Evolutionary conservation across 2,888 invertebrate species (phyloP).

Genomic region (Anoncus sp.): DNA sequence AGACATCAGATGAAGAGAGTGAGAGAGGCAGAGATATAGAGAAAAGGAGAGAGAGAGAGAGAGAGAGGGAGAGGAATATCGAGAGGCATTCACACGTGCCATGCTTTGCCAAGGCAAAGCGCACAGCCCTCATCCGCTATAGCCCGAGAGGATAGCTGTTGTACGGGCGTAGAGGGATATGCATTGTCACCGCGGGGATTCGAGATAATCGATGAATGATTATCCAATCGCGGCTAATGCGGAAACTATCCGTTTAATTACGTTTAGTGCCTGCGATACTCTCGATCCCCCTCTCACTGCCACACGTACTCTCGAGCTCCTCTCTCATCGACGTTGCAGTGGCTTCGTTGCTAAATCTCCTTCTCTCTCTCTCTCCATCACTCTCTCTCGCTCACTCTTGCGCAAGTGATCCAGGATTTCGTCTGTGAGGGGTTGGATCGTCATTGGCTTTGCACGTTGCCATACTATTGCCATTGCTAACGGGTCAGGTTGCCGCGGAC

Average conservation of each 20-base stretch:
- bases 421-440: constrained; percentile 50
- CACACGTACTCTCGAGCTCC: constrained; percentile 43
- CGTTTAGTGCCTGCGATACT: constrained; percentile 77
- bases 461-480: constrained; percentile 47
- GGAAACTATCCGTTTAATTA: constrained; percentile 83
- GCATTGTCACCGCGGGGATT: constrained; percentile 71
- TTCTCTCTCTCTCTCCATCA: constrained; percentile 6
- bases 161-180: constrained; percentile 52
- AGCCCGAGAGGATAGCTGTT: constrained; percentile 22
- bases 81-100: constrained; percentile 41
- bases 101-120: constrained; percentile 9
- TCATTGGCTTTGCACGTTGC: constrained; percentile 72
- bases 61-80: constrained; percentile 8
- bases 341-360: constrained; percentile 53
- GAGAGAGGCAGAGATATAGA: no score
- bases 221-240: constrained; percentile 82
- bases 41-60: not conserved
- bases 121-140: constrained; percentile 9
- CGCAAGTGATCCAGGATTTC: constrained; percentile 45
- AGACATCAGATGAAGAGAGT: constrained; percentile 1
- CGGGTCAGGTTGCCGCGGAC: constrained; percentile 33
- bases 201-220: constrained; percentile 82
- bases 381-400: constrained; percentile 4
- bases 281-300: constrained; percentile 57
- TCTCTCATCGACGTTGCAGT: constrained; percentile 47